A percentile compares a stretch with the other conserved stretches of the same genome.
These are phyloP conservation scores for Ellobius talpinus DNA, from an alignment of 2,113 vertebrate genomes.

Conservation along the genomic window DNA sequence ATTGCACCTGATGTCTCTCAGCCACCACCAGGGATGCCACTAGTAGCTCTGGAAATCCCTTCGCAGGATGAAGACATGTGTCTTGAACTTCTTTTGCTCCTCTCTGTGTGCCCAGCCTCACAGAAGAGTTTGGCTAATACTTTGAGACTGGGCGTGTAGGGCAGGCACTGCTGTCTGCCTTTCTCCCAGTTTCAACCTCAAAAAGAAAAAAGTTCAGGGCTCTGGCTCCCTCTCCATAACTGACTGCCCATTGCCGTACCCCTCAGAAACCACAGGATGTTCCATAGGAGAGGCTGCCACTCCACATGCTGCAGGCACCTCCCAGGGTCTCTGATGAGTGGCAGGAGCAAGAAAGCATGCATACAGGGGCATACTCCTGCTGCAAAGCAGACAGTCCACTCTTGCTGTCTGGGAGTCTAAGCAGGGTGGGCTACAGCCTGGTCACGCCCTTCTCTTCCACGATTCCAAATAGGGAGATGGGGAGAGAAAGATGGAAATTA, in stretches of 20 bases:
- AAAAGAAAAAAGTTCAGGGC: neutral
- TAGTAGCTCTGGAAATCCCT: conserved; percentile 22
- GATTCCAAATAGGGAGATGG: neutral
- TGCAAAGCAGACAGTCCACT: neutral
- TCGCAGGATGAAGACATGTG: neutral
- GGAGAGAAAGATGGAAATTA: neutral
- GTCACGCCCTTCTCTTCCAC: neutral
- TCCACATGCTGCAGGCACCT: neutral
- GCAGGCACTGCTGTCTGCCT: neutral
- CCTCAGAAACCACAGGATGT: neutral
- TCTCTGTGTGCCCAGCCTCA: neutral
- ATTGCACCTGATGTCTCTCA: neutral
- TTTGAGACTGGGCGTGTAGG: neutral
- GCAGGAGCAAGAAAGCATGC: neutral
- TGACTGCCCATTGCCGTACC: neutral
- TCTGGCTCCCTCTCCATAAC: neutral
- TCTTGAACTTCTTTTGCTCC: neutral
- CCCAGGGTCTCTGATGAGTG: neutral
- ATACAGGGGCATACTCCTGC: neutral
- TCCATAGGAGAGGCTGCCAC: neutral
- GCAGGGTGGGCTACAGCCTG: neutral
- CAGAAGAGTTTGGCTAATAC: neutral
- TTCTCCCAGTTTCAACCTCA: neutral
- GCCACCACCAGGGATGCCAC: neutral
- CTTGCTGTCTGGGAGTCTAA: neutral